Conservation (phyloP, 2,888 invertebrate genomes). For the Caenorhabditis becei region DNA sequence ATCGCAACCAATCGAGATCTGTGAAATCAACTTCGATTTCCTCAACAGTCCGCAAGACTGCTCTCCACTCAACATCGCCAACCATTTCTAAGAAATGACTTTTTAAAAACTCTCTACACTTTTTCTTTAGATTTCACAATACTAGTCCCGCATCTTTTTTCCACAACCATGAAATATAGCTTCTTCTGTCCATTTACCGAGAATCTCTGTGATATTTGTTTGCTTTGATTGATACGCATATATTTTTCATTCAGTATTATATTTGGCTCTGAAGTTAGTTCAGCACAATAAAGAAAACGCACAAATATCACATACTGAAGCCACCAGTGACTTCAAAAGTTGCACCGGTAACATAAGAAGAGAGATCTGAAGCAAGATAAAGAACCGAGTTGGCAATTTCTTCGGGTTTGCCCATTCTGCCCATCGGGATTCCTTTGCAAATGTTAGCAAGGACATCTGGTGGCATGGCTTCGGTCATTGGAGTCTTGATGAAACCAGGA, state of each 20-base stretch:
- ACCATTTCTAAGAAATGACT: too few relatives aligned
- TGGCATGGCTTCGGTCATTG: conserved; percentile 89
- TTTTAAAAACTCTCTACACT: background rate
- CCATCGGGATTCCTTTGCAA: conserved; percentile 74
- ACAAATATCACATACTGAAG: conserved; percentile 82
- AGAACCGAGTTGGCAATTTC: conserved; percentile 92
- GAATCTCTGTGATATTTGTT: too few relatives aligned
- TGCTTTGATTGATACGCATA: too few relatives aligned
- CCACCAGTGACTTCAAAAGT: conserved; percentile 92
- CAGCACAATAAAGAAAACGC: too few relatives aligned
- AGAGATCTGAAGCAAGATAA: conserved; percentile 90
- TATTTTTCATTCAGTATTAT: too few relatives aligned
- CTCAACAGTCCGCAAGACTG: conserved; percentile 32
- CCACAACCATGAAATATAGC: too few relatives aligned
- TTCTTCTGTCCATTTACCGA: too few relatives aligned
- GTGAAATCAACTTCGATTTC: conserved; percentile 38
- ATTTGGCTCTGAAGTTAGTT: too few relatives aligned
- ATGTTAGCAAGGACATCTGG: conserved; percentile 65
- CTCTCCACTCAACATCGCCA: conserved; percentile 35
- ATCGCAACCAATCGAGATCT: conserved; percentile 43
- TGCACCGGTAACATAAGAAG: conserved; percentile 92
- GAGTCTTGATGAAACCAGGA: conserved; percentile 92
- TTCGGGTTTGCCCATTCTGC: conserved; percentile 82
- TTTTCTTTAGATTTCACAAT: background rate
- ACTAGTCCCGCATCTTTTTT: background rate